Conservation (phyloP, 1,140 invertebrate genomes). For the Drosophila novamexicana region DNA sequence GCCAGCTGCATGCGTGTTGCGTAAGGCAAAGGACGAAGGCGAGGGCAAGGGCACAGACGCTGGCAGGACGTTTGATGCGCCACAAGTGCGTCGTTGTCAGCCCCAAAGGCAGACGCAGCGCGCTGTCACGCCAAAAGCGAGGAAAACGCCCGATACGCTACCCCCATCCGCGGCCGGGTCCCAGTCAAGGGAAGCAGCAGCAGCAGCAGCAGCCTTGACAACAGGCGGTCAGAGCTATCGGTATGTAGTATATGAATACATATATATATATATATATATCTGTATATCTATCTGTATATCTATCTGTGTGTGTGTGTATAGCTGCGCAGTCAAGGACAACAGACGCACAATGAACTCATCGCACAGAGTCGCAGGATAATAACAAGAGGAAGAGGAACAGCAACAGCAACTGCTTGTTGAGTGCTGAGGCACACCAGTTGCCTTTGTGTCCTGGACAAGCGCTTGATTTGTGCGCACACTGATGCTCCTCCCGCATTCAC, state of each 20-base stretch:
- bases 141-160: neutral
- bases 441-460: conserved; percentile 22
- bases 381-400: conserved; percentile 21
- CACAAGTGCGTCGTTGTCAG: conserved; percentile 51
- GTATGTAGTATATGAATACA: neutral
- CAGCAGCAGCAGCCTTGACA: conserved; percentile 23
- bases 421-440: conserved; percentile 30
- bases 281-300: neutral
- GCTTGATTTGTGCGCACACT: conserved; percentile 6
- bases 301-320: too few relatives aligned
- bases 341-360: conserved; percentile 53
- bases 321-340: conserved; percentile 44
- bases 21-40: neutral
- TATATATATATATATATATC: neutral
- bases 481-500: neutral
- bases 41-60: neutral
- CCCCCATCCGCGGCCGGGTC: neutral
- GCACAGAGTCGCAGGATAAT: conserved; percentile 24
- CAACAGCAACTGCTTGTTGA: conserved; percentile 16
- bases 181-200: conserved; percentile 7
- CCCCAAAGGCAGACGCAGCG: conserved; percentile 31
- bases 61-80: conserved; percentile 40
- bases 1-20: conserved; percentile 11
- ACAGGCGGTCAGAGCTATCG: conserved; percentile 16
- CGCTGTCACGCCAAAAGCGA: conserved; percentile 30